Percentiles rank a stretch among this genome's conserved stretches.
These are phyloP conservation scores for Archaeoteleia sp. DNA, from an alignment of 2,888 invertebrate genomes.

Conservation along the genomic window DNA sequence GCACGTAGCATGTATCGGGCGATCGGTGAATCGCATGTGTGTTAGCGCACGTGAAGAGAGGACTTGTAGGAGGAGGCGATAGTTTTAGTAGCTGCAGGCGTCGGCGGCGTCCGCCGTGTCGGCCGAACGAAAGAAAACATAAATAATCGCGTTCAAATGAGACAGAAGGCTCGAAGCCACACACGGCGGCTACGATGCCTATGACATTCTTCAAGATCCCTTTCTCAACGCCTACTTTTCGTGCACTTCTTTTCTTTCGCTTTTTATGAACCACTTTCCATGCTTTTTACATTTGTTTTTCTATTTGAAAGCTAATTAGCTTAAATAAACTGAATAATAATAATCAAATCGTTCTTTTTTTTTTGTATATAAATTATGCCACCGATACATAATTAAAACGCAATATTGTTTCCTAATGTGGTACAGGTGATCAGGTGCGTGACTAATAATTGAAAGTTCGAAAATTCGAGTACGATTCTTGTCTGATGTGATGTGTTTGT, in stretches of 20 bases:
- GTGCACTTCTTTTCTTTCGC: constrained; percentile 26
- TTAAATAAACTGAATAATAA: too few species aligned
- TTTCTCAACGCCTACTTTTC: constrained; percentile 33
- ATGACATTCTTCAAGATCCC: constrained; percentile 46
- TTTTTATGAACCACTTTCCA: constrained; percentile 17
- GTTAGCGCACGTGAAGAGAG: constrained; percentile 37
- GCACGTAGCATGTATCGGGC: constrained; percentile 1
- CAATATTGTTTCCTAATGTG: too few species aligned
- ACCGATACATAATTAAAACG: too few species aligned
- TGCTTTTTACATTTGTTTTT: constrained; percentile 38
- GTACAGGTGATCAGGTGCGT: too few species aligned
- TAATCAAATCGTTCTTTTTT: too few species aligned
- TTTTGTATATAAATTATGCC: too few species aligned
- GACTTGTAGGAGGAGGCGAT: constrained; percentile 63
- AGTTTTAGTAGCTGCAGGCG: constrained; percentile 72
- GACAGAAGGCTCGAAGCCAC: constrained; percentile 63
- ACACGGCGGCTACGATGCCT: constrained; percentile 50
- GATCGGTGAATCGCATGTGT: constrained; percentile 30
- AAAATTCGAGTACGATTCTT: too few species aligned
- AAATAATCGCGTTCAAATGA: constrained; percentile 74
- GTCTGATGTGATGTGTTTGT: too few species aligned
- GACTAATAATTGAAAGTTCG: too few species aligned
- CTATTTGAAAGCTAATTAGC: too few species aligned
- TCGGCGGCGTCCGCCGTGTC: constrained; percentile 62
- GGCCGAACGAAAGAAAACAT: constrained; percentile 71